Conservation (phyloP, 2,888 invertebrate species). For the Erebia ligea region DNA sequence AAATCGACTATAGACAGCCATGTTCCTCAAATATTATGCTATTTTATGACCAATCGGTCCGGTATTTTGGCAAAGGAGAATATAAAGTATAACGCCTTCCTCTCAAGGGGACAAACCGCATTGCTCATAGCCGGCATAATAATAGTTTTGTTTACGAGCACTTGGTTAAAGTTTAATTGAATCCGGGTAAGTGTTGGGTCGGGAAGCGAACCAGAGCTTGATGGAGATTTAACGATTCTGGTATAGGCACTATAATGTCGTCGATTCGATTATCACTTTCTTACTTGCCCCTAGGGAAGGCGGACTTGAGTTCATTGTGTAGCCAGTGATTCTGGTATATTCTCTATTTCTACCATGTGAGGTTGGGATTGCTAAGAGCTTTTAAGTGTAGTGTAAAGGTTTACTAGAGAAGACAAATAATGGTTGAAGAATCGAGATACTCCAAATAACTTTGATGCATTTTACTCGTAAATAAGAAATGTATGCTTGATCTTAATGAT, state of each 20-base stretch:
- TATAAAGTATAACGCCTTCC: neutral
- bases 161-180: slow-evolving; percentile 81
- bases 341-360: slow-evolving; percentile 6
- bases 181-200: slow-evolving; percentile 56
- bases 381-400: slow-evolving; percentile 27
- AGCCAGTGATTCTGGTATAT: slow-evolving; percentile 26
- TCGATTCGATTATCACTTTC: slow-evolving; percentile 44
- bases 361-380: slow-evolving; percentile 30
- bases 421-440: neutral
- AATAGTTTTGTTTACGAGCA: slow-evolving; percentile 68
- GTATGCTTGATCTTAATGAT: neutral
- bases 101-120: neutral
- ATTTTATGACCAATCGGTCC: neutral
- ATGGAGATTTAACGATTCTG: slow-evolving; percentile 65
- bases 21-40: neutral
- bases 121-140: slow-evolving; percentile 35
- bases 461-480: neutral
- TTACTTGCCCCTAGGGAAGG: slow-evolving; percentile 42
- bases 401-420: neutral
- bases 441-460: no score
- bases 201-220: slow-evolving; percentile 54
- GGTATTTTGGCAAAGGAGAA: neutral
- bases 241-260: slow-evolving; percentile 37
- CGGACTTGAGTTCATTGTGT: slow-evolving; percentile 32
- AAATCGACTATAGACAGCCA: no score